phyloP scores from a whole-genome alignment of 2,888 invertebrate genomes.

The Thysanoteuthis rhombus region DNA sequence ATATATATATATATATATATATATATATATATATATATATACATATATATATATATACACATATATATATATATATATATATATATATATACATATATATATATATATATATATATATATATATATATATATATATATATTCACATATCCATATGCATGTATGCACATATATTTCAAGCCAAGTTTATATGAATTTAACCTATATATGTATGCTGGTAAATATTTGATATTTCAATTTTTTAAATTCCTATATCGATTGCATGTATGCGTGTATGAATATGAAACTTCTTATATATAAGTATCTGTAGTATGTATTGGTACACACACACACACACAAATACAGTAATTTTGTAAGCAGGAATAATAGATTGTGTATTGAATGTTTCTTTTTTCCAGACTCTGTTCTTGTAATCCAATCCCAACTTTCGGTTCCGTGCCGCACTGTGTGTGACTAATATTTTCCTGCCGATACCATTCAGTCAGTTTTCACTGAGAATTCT shows the following conservation, averaged over 20 bases:
- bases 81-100: not conserved
- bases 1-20: too few relatives aligned
- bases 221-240: too few relatives aligned
- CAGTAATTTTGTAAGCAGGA: not conserved
- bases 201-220: not conserved
- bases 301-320: too few relatives aligned
- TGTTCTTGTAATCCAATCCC: not conserved
- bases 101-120: not conserved
- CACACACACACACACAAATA: too few relatives aligned
- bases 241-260: too few relatives aligned
- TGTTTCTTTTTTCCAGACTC: not conserved
- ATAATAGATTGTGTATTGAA: not conserved
- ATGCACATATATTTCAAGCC: not conserved
- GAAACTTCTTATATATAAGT: too few relatives aligned
- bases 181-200: too few relatives aligned
- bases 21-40: too few relatives aligned
- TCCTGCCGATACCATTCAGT: not conserved
- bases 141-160: not conserved
- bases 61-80: not conserved
- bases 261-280: not conserved
- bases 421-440: not conserved
- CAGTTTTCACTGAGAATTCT: not conserved
- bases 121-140: not conserved
- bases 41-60: too few relatives aligned
- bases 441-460: not conserved